These are phyloP conservation scores for Oplegnathus fasciatus DNA, from an alignment of 2,113 vertebrate genomes.

Conservation along the genomic window DNA sequence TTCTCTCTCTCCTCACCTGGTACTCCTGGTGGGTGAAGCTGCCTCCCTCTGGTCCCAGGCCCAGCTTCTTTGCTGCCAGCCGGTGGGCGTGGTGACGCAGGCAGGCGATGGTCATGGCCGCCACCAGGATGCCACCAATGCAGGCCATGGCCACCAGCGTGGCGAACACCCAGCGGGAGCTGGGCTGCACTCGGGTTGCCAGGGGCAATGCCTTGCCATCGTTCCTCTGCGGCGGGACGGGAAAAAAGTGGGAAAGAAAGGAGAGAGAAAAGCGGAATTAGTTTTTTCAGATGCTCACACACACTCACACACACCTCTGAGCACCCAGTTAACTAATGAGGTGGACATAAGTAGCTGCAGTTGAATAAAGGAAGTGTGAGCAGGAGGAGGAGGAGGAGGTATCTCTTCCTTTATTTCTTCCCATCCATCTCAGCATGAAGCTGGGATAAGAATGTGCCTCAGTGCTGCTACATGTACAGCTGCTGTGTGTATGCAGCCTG, in stretches of 20 bases:
- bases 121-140: constrained; percentile 89
- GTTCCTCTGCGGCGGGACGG: constrained; percentile 71
- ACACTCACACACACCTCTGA: too few species aligned
- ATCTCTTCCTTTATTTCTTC: neutral
- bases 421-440: neutral
- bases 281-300: neutral
- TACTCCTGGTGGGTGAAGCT: constrained; percentile 93
- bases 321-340: neutral
- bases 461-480: too few species aligned
- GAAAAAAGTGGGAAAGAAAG: too few species aligned
- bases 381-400: neutral
- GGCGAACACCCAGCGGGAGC: constrained; percentile 89
- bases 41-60: constrained; percentile 91
- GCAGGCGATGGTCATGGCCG: constrained; percentile 88
- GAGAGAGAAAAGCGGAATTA: neutral
- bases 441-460: neutral
- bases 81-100: constrained; percentile 90
- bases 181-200: constrained; percentile 76
- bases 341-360: neutral
- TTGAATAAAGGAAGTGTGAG: neutral
- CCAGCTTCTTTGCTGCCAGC: constrained; percentile 91
- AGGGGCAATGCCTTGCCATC: constrained; percentile 82
- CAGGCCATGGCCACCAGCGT: constrained; percentile 91
- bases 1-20: constrained; percentile 86
- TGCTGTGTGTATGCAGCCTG: too few species aligned